Conservation (phyloP, 2,888 invertebrate species). For the Cryptosula pallasiana region DNA sequence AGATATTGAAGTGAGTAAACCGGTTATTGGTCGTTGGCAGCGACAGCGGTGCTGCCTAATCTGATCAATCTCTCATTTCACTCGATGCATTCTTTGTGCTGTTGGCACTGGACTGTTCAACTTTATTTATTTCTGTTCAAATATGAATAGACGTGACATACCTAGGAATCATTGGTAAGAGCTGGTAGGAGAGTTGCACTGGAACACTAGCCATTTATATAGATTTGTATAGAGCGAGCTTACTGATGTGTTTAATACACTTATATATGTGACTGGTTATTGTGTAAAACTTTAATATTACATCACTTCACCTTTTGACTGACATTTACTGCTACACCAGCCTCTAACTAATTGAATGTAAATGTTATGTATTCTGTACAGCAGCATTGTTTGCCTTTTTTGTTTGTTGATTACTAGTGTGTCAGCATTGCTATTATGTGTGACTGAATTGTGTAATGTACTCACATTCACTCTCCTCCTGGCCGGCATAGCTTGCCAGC, state of each 20-base stretch:
- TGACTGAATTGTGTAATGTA: neutral
- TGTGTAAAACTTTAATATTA: neutral
- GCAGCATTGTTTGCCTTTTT: neutral
- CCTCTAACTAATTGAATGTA: conserved; percentile 15
- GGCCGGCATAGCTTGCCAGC: too few relatives aligned
- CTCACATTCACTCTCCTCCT: too few relatives aligned
- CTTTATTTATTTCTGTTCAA: too few relatives aligned
- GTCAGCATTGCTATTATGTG: neutral
- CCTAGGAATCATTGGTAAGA: conserved; percentile 23
- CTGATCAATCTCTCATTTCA: too few relatives aligned
- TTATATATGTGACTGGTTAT: neutral
- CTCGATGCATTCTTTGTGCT: neutral
- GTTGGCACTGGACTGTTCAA: neutral
- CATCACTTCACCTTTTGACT: neutral
- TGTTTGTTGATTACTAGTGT: conserved; percentile 17
- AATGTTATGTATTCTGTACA: conserved; percentile 1
- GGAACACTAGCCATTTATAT: neutral
- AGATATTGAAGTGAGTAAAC: too few relatives aligned
- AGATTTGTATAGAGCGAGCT: neutral
- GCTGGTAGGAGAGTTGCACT: neutral
- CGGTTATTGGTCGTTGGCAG: too few relatives aligned
- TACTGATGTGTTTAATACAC: neutral
- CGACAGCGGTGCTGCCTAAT: too few relatives aligned
- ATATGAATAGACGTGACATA: conserved; percentile 8
- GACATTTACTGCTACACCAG: neutral